Base-by-base conservation (phyloP, 2,888 invertebrate species). In the Zaprionus obscuricornis region DNA sequence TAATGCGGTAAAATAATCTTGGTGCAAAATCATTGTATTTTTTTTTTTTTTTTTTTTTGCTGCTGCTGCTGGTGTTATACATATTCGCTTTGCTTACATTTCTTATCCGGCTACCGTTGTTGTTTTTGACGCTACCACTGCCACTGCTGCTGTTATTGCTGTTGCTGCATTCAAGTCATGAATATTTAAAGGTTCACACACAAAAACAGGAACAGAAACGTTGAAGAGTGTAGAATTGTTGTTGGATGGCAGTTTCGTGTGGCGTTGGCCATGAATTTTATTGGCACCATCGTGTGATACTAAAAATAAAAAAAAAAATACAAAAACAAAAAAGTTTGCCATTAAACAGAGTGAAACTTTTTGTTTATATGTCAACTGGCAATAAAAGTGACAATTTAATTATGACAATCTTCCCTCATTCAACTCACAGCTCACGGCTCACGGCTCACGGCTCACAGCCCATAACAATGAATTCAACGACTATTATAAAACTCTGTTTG, bases 161-260 rank as follows among this genome's bases (percentile, higher is more conserved):
- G 26, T 16, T 33, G 47, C 59, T 69, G 66, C 71, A 66, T 47
- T 62, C 24, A 43, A 66, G 74, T 77, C 87, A 88, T 89, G 89
- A 88, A 89, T 89, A 84, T 88, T 89, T 87, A 89, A 89, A 86
- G 72, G 71, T 58, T 66, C 72, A 64, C 70, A 62, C 54, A 66
- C 42, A 68, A 40, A 55, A 42, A 46, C n/a, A n/a, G 16, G 36
- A 47, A 40, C 10, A 29, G 10, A 7, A 29, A 51, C 40, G n/a
- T n/a, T n/a, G n/a, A 51, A 34, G 36, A 46, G 20, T 47, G 27
- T 11, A 13, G 46, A 20, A 8, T 51, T 16, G 8, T 34, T 17
- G 7, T 34, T 34, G 4, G 31, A 29, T 13, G 51, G 51, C 43
- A 5, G 4, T 7, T 45, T 31, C 24, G 43, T 50, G 42, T 40